Evolutionary conservation across 2,888 invertebrate species (phyloP).

Genomic region (Melanostoma mellinum): DNA sequence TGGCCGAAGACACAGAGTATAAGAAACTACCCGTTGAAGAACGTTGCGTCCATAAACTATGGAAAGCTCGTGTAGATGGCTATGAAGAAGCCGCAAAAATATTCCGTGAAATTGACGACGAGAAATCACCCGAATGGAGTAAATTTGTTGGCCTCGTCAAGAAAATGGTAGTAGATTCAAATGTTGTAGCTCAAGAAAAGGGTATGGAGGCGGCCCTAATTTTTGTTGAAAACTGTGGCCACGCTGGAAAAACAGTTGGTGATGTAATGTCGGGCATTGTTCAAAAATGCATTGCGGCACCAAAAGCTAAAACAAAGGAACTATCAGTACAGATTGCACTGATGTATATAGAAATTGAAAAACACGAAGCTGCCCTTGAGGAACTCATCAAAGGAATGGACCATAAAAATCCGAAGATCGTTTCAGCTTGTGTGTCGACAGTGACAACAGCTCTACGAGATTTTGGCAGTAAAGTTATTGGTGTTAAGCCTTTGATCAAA

Average conservation of each 20-base stretch:
- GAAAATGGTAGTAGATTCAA: slow-evolving; percentile 96
- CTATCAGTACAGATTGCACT: slow-evolving; percentile 93
- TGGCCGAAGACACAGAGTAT: slow-evolving; percentile 94
- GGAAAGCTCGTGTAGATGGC: slow-evolving; percentile 97
- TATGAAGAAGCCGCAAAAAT: slow-evolving; percentile 96
- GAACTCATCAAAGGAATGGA: slow-evolving; percentile 96
- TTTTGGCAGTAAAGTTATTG: slow-evolving; percentile 96
- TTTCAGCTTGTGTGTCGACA: slow-evolving; percentile 90
- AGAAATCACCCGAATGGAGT: slow-evolving; percentile 96
- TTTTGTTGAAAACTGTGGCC: slow-evolving; percentile 94
- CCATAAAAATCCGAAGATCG: slow-evolving; percentile 97
- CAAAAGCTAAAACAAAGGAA: slow-evolving; percentile 95
- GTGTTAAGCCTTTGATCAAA: slow-evolving; percentile 94
- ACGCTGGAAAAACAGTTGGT: slow-evolving; percentile 92
- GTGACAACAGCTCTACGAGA: slow-evolving; percentile 90
- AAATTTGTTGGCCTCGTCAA: slow-evolving; percentile 95
- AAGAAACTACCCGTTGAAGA: slow-evolving; percentile 94
- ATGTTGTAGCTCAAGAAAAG: slow-evolving; percentile 97
- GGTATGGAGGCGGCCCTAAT: slow-evolving; percentile 95
- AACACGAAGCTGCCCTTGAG: slow-evolving; percentile 93
- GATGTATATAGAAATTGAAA: slow-evolving; percentile 98
- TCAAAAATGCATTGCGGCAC: slow-evolving; percentile 95
- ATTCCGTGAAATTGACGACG: slow-evolving; percentile 94
- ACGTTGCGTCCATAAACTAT: slow-evolving; percentile 95
- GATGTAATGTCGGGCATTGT: slow-evolving; percentile 95